Evolutionary conservation across 2,797 vertebrate genomes (phyloP).

Genomic region (Eptatretus atami): DNA sequence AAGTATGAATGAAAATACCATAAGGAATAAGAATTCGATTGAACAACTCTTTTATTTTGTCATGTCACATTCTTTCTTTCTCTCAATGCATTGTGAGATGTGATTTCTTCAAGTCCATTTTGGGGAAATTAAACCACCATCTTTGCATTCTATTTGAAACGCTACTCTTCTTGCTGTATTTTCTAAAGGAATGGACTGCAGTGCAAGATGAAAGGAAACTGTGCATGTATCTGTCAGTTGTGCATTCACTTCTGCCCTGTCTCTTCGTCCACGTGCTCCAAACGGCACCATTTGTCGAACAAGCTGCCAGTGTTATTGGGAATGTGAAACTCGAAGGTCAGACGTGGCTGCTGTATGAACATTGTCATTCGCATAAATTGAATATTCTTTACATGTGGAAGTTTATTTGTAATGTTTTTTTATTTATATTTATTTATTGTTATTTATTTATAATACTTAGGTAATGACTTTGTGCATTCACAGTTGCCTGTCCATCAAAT

Average conservation of each 20-base stretch:
- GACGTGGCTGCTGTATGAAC: too few species aligned
- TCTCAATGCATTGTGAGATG: too few species aligned
- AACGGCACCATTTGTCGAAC: conserved; percentile 63
- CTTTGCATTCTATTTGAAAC: conserved; percentile 11
- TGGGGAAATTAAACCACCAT: background rate
- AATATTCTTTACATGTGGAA: too few species aligned
- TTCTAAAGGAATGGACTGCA: conserved; percentile 53
- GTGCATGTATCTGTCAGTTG: conserved; percentile 56
- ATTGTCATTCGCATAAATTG: too few species aligned
- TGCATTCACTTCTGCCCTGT: conserved; percentile 73
- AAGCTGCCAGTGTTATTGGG: conserved; percentile 47
- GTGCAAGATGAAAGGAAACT: conserved; percentile 79
- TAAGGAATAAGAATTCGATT: too few species aligned
- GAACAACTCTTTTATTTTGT: background rate
- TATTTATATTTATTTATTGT: too few species aligned
- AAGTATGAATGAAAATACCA: conserved; percentile 8
- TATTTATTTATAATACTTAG: too few species aligned
- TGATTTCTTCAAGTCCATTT: background rate
- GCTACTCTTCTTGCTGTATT: too few species aligned
- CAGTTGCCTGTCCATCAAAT: too few species aligned
- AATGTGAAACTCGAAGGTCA: conserved; percentile 58
- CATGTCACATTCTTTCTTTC: background rate
- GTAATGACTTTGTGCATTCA: too few species aligned
- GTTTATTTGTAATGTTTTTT: too few species aligned
- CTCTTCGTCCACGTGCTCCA: conserved; percentile 67